These are phyloP conservation scores for Rhinogobius similis DNA, from an alignment of 2,113 vertebrate genomes.

Conservation along the genomic window DNA sequence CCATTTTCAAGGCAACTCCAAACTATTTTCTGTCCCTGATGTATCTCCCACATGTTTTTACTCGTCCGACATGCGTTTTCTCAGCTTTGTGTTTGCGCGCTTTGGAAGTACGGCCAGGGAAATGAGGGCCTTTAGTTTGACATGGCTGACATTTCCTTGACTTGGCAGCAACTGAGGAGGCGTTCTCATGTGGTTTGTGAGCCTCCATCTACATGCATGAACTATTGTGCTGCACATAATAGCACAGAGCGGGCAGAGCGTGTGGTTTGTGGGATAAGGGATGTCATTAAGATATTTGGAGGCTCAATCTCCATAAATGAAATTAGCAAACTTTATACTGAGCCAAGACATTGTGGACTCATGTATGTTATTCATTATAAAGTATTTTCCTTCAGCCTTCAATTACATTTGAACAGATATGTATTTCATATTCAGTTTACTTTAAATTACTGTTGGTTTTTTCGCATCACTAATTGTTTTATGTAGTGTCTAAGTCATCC, in stretches of 20 bases:
- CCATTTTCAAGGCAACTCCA: conserved; percentile 18
- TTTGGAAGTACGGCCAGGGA: conserved; percentile 26
- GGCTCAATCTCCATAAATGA: not conserved
- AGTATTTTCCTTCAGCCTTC: too few relatives aligned
- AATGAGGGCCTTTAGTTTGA: conserved; percentile 54
- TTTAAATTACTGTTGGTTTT: too few relatives aligned
- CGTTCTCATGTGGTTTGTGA: conserved; percentile 18
- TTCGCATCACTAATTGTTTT: too few relatives aligned
- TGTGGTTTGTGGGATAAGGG: not conserved
- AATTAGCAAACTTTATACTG: not conserved
- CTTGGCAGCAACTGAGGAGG: conserved; percentile 33
- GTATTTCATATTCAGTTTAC: too few relatives aligned
- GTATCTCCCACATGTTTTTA: conserved; percentile 40
- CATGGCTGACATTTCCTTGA: conserved; percentile 39
- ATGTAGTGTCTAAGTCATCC: too few relatives aligned
- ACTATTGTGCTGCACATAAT: not conserved
- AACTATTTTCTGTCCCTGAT: conserved; percentile 20
- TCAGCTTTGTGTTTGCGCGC: conserved; percentile 21
- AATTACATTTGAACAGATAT: too few relatives aligned
- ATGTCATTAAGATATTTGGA: not conserved
- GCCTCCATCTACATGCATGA: conserved; percentile 10
- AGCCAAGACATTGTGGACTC: not conserved
- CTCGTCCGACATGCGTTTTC: conserved; percentile 36
- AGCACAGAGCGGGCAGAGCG: not conserved
- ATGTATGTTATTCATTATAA: too few relatives aligned